phyloP scores from a whole-genome alignment of 1,140 invertebrate genomes.

The Harpegnathos saltator region DNA sequence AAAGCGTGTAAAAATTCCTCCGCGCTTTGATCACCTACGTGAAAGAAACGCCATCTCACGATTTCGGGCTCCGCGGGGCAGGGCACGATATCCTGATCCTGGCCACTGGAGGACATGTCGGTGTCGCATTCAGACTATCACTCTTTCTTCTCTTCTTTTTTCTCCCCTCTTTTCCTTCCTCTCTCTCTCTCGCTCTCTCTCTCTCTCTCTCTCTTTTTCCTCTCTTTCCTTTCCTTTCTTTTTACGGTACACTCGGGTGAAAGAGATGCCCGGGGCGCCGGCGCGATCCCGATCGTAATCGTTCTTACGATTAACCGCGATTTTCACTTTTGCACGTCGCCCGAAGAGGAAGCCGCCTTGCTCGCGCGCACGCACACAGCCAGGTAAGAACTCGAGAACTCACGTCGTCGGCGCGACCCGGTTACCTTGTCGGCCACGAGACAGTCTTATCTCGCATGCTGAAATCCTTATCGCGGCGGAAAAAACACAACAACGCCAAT shows the following conservation, averaged over 20 bases:
- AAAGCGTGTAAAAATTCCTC: slow-evolving; percentile 12
- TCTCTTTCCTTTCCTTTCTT: too few species aligned
- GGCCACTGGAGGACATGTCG: slow-evolving; percentile 32
- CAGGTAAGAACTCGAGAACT: slow-evolving; percentile 27
- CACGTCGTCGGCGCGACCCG: slow-evolving; percentile 34
- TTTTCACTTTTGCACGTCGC: slow-evolving; percentile 75
- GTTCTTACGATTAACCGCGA: slow-evolving; percentile 55
- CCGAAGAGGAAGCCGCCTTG: slow-evolving; percentile 49
- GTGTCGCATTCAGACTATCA: not conserved
- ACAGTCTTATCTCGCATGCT: slow-evolving; percentile 62
- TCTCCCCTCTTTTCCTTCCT: too few species aligned
- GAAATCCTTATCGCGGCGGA: slow-evolving; percentile 66
- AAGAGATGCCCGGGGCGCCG: slow-evolving; percentile 43
- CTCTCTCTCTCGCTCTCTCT: too few species aligned
- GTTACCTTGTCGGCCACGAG: slow-evolving; percentile 3
- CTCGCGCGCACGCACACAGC: slow-evolving; percentile 70
- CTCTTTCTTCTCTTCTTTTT: not conserved
- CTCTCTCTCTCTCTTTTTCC: too few species aligned
- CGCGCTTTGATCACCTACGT: slow-evolving; percentile 36
- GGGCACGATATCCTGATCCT: slow-evolving; percentile 51
- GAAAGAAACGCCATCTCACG: slow-evolving; percentile 8
- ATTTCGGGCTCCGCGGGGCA: slow-evolving; percentile 23
- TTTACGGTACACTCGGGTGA: slow-evolving; percentile 14
- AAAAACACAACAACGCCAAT: slow-evolving; percentile 57
- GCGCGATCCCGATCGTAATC: slow-evolving; percentile 63